Percentiles rank a stretch among this genome's conserved stretches.
Evolutionary conservation across 1,140 invertebrate species (phyloP).

Genomic region (Lysiphlebus fabarum): DNA sequence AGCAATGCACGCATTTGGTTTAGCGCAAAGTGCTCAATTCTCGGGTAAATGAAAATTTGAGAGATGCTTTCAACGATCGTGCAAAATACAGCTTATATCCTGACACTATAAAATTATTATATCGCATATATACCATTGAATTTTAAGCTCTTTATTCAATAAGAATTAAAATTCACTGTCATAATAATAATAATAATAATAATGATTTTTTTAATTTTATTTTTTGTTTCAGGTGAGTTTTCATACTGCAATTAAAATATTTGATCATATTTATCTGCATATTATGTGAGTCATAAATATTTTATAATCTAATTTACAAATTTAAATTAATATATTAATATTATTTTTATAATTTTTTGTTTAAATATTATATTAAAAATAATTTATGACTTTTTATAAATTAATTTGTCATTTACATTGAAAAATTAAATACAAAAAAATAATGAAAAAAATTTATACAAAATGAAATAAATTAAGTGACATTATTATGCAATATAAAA

Average conservation of each 20-base stretch:
- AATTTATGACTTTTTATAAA: too few species aligned
- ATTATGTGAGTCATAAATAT: too few species aligned
- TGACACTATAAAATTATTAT: constrained; percentile 9
- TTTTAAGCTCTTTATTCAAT: too few species aligned
- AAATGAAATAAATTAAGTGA: not conserved
- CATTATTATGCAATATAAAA: constrained; percentile 4
- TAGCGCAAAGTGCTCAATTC: constrained; percentile 22
- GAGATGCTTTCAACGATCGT: constrained; percentile 13
- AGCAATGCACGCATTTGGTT: constrained; percentile 31
- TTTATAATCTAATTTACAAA: too few species aligned
- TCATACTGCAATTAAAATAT: too few species aligned
- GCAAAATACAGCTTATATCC: constrained; percentile 10
- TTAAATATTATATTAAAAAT: too few species aligned
- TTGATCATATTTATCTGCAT: too few species aligned
- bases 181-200: not conserved
- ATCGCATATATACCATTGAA: not conserved
- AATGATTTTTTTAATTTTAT: constrained; percentile 17
- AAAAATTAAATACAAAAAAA: too few species aligned
- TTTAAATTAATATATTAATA: too few species aligned
- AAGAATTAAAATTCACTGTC: too few species aligned
- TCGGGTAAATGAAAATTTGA: constrained; percentile 17
- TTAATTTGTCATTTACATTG: too few species aligned
- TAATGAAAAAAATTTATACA: not conserved
- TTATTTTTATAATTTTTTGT: too few species aligned
- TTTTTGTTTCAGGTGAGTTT: constrained; percentile 35